A percentile compares a stretch with the other conserved stretches of the same genome.
Evolutionary conservation across 2,888 invertebrate genomes (phyloP).

Genomic region (Tholera decimalis): DNA sequence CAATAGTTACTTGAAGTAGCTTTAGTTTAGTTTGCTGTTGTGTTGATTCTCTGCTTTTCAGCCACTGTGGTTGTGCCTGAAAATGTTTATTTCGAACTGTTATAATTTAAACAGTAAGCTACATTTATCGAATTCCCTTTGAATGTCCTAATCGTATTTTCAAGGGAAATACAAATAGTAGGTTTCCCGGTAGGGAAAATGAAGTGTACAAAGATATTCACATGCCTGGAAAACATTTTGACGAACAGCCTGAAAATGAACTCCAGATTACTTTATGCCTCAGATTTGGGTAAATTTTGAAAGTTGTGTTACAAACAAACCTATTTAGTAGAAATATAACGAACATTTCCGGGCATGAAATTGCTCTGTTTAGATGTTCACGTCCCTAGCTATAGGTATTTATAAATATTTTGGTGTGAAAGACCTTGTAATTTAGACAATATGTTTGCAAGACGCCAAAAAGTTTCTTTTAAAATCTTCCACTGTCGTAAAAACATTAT

Average conservation of each 20-base stretch:
- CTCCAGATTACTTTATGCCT: not conserved
- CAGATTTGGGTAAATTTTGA: not conserved
- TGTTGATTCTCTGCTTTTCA: conserved; percentile 4
- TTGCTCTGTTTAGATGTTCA: not conserved
- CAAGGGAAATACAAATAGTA: not conserved
- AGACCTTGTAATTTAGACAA: not conserved
- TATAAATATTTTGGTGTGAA: not conserved
- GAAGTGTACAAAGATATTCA: not conserved
- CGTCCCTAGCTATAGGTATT: not conserved
- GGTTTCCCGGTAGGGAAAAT: not conserved
- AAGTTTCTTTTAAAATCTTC: no score
- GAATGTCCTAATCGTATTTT: not conserved
- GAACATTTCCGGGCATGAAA: not conserved
- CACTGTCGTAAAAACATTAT: no score
- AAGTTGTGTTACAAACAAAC: conserved; percentile 9
- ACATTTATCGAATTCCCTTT: not conserved
- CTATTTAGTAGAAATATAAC: not conserved
- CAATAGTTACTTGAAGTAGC: conserved; percentile 32
- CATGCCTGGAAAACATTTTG: not conserved
- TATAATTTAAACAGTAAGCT: not conserved
- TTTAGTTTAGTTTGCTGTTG: conserved; percentile 24
- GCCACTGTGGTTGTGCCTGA: not conserved
- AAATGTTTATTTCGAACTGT: not conserved
- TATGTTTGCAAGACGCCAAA: not conserved
- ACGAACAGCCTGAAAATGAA: conserved; percentile 9